Evolutionary conservation across 2,113 vertebrate species (phyloP).

Genomic region (Prionailurus viverrinus): DNA sequence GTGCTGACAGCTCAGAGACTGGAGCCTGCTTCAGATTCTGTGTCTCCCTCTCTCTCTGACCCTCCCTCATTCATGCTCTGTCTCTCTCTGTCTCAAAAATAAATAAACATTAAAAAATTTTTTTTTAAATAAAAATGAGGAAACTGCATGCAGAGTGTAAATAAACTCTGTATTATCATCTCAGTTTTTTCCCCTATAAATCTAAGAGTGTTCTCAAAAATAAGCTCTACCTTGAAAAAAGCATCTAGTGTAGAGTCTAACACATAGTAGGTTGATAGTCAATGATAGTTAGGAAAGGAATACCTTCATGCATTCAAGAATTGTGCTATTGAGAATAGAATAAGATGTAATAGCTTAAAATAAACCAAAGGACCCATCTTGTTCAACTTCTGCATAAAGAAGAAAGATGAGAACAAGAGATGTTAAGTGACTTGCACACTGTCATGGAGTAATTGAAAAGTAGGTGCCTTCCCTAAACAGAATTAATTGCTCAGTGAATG

Average conservation of each 20-base stretch:
- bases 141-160: background rate
- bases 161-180: background rate
- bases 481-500: background rate
- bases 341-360: background rate
- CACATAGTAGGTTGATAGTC: background rate
- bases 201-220: constrained; percentile 27
- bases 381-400: background rate
- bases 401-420: background rate
- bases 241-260: background rate
- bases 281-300: background rate
- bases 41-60: too few relatives aligned
- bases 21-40: too few relatives aligned
- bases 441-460: background rate
- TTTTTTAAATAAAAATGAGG: background rate
- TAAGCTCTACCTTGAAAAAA: background rate
- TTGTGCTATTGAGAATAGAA: background rate
- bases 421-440: background rate
- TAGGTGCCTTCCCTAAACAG: background rate
- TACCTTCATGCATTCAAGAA: background rate
- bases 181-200: background rate
- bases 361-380: background rate
- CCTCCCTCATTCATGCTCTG: too few relatives aligned
- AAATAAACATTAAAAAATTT: too few relatives aligned
- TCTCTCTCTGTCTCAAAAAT: too few relatives aligned
- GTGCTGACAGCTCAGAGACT: too few relatives aligned